A percentile compares a stretch with the other conserved stretches of the same genome.
These are phyloP conservation scores for Eonycteris spelaea DNA, from an alignment of 2,113 vertebrate species.

Conservation along the genomic window DNA sequence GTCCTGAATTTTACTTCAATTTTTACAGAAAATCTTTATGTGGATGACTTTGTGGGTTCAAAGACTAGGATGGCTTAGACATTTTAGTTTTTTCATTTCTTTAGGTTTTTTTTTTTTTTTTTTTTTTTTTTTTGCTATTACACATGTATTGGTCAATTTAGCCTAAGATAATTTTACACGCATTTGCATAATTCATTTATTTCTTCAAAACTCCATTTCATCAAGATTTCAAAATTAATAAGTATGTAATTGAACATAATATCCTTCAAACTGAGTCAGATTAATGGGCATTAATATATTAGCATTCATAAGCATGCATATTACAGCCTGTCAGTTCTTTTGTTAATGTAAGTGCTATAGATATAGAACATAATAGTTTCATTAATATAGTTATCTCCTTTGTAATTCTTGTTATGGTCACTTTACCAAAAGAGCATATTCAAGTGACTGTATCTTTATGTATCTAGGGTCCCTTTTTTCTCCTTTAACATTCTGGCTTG, in stretches of 20 bases:
- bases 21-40: neutral
- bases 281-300: constrained; percentile 68
- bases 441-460: neutral
- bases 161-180: neutral
- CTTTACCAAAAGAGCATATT: neutral
- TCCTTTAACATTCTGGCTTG: neutral
- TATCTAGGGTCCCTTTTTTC: neutral
- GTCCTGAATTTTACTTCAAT: neutral
- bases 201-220: neutral
- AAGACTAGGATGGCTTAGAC: neutral
- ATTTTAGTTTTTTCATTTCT: neutral
- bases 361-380: neutral
- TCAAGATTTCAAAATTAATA: constrained; percentile 68
- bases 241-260: constrained; percentile 66
- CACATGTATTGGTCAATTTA: neutral
- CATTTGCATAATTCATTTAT: constrained; percentile 20
- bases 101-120: neutral
- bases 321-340: constrained; percentile 40
- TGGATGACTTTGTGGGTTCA: neutral
- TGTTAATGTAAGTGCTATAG: constrained; percentile 7
- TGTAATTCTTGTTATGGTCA: neutral
- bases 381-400: neutral
- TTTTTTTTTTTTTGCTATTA: neutral
- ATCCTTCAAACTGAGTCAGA: constrained; percentile 71
- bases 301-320: constrained; percentile 50